phyloP scores from a whole-genome alignment of 1,140 invertebrate species.

The Watersipora subatra region DNA sequence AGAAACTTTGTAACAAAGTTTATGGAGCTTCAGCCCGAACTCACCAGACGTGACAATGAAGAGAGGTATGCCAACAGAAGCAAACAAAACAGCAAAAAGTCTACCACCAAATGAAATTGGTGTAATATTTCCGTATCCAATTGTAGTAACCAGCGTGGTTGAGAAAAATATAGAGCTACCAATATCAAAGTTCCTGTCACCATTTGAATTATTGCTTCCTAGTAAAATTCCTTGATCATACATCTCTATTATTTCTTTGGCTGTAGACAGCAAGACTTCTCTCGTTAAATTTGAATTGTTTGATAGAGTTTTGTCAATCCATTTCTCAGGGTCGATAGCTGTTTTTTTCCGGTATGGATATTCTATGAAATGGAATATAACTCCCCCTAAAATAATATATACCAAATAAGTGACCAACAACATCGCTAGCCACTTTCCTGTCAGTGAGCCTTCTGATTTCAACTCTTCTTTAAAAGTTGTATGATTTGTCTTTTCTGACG shows the following conservation, averaged over 20 bases:
- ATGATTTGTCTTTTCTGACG: too few species aligned
- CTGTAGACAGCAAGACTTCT: constrained; percentile 8
- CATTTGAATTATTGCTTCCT: neutral
- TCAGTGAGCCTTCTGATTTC: too few species aligned
- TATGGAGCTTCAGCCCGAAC: constrained; percentile 14
- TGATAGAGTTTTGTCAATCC: constrained; percentile 3
- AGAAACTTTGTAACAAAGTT: too few species aligned
- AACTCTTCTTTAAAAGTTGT: too few species aligned
- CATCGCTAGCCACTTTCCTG: too few species aligned
- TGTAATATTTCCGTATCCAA: constrained; percentile 22
- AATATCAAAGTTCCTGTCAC: constrained; percentile 12
- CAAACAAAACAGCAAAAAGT: constrained; percentile 20
- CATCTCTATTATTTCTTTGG: constrained; percentile 3
- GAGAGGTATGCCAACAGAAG: constrained; percentile 21
- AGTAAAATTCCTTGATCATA: constrained; percentile 11
- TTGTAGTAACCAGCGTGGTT: constrained; percentile 14
- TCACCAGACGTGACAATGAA: constrained; percentile 13
- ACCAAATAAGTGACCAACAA: too few species aligned
- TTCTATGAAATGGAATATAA: constrained; percentile 12
- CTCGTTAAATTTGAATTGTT: constrained; percentile 9
- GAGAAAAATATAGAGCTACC: constrained; percentile 15
- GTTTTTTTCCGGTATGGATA: constrained; percentile 6
- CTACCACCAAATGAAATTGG: constrained; percentile 18
- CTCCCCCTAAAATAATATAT: constrained; percentile 12
- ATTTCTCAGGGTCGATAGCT: neutral